Evolutionary conservation across 1,140 invertebrate species (phyloP).

Genomic region (Agrypnia vestita): DNA sequence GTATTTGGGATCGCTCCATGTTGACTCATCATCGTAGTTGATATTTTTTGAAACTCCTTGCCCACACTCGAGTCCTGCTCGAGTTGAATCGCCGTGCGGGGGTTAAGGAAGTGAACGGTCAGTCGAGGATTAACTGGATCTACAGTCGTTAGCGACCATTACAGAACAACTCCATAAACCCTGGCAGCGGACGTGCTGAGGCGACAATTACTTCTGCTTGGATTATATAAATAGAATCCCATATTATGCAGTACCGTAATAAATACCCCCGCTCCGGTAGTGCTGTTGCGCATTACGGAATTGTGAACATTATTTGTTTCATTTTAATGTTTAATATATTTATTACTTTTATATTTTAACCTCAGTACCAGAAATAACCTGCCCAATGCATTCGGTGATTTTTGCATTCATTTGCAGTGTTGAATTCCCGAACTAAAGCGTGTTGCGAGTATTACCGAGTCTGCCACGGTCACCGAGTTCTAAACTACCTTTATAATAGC

Average conservation of each 20-base stretch:
- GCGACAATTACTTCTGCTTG: constrained; percentile 35
- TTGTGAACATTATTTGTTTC: too few relatives aligned
- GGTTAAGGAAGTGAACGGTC: constrained; percentile 43
- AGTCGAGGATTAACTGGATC: constrained; percentile 27
- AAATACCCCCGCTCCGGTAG: not conserved
- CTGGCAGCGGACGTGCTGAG: constrained; percentile 30
- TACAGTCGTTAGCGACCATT: constrained; percentile 43
- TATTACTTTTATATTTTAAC: too few relatives aligned
- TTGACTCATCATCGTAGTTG: constrained; percentile 28
- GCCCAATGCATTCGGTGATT: too few relatives aligned
- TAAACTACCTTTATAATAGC: constrained; percentile 12
- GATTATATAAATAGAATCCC: constrained; percentile 22
- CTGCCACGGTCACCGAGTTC: constrained; percentile 20
- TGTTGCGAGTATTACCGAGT: not conserved
- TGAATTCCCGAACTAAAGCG: too few relatives aligned
- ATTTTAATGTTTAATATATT: too few relatives aligned
- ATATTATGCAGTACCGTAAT: constrained; percentile 23
- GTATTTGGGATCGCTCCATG: not conserved
- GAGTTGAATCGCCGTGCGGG: constrained; percentile 16
- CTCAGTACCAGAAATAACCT: too few relatives aligned
- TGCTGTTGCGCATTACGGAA: too few relatives aligned
- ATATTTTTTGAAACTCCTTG: constrained; percentile 26
- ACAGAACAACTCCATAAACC: constrained; percentile 38
- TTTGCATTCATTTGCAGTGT: too few relatives aligned
- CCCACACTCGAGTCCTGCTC: constrained; percentile 12